Base-by-base conservation (phyloP, 2,888 invertebrate genomes). In the Tetragnatha montana region DNA sequence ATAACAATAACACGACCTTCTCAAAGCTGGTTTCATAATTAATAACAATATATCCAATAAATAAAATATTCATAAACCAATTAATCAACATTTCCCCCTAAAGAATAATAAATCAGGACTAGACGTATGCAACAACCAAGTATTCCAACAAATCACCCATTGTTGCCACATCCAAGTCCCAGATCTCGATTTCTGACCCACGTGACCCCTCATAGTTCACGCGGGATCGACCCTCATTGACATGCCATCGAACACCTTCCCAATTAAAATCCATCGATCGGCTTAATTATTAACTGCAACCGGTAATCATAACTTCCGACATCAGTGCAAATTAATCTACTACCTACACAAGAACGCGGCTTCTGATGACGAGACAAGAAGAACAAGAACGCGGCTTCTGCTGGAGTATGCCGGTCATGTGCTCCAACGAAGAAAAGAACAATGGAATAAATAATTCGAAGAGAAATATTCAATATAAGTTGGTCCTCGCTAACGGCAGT, bases 371-470 rank as follows among this genome's bases (percentile, higher is more conserved):
- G 17, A 47, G 73, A 73, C 73, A 50, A 51, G 51, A 12, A 51
- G 51, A 81, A 50, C 22, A 71, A 17, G 49, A n/a, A 4, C 35
- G 1, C 8, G 12, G 19, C 70, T 49, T 50, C 35, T 22, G 71
- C 35, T 35, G 35, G 35, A 35, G 35, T 78, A 84, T 85, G 68
- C 85, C n/a, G 78, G 60, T 80, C 86, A 86, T 86, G 86, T 35
- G 60, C 80, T n/a, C n/a, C 73, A 49, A 6, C n/a, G 79, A 6
- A 60, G 35, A 86, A 60, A 80, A 86, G 69, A n/a, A 86, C 86
- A 86, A 86, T 86, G 47, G 86, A 47, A 47, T 8, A 47, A 10
- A n/a, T 73, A 86, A 80, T 73, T 86, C 71, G 86, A 80, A 73
- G 79, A 79, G 80, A 80, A 80, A 75, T 50, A 69, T n/a, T 71